phyloP scores from a whole-genome alignment of 2,113 vertebrate genomes.

The cat (Felis catus) region DNA sequence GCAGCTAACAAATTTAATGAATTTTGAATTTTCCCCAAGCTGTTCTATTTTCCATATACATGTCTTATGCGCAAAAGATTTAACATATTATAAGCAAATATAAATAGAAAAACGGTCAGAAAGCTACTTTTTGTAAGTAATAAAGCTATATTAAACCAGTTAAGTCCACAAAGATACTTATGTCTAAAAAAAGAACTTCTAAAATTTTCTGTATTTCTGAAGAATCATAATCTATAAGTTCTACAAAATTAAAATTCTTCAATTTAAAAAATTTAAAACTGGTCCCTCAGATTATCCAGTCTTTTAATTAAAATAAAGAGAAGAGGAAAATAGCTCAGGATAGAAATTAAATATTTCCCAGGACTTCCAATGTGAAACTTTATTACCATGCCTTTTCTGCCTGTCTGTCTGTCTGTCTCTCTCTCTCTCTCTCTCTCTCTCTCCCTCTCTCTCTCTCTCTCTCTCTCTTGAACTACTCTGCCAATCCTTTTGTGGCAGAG shows the following conservation, averaged over 20 bases:
- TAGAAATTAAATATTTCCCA: neutral
- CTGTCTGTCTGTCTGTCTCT: neutral
- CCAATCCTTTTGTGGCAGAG: neutral
- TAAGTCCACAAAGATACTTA: neutral
- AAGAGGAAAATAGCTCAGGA: neutral
- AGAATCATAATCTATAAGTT: neutral
- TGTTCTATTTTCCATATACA: neutral
- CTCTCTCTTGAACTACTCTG: neutral
- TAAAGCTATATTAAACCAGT: neutral
- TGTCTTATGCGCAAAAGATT: slow-evolving; percentile 18
- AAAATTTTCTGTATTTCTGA: neutral
- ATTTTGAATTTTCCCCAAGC: slow-evolving; percentile 12
- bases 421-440: too few relatives aligned
- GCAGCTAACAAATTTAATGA: neutral
- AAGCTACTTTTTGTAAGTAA: neutral
- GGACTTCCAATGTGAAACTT: neutral
- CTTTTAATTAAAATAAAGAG: slow-evolving; percentile 17
- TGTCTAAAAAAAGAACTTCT: neutral
- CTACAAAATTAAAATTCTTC: slow-evolving; percentile 8
- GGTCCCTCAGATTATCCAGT: neutral
- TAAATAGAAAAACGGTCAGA: neutral
- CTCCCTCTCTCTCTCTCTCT: too few relatives aligned
- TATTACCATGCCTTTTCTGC: neutral
- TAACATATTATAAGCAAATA: neutral
- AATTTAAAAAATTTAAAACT: neutral